Evolutionary conservation across 2,113 vertebrate genomes (phyloP), one percentile per base, ranked within the genome.

Genomic region (Lampris incognitus): DNA sequence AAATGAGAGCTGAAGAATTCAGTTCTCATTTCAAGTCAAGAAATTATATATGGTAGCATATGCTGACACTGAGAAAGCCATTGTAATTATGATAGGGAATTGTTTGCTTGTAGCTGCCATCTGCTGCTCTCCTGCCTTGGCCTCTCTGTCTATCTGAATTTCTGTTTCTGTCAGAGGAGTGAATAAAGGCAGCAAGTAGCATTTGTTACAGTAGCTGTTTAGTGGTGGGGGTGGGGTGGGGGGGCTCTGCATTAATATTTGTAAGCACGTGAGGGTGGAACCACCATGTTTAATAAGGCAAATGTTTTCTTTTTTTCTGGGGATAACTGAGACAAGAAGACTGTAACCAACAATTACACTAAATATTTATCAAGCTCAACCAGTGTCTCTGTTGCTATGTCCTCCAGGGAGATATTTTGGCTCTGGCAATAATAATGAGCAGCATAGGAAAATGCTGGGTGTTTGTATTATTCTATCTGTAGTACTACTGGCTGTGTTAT

Each of bases 311-410:
- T 46, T 51, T 3, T 10, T 61, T 65, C 69, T 51, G 9, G 3
- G 46, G 13, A 69, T 42, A 64, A 37, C 41, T 40, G 69, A 66
- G 72, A 51, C 44, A 68, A 74, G 57, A 66, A 50, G 55, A 13
- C 41, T 48, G 87, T 88, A 86, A 83, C 89, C 72, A 87, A 63
- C 76, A 55, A 89, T 92, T 82, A 83, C 41, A 7, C 78, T 84
- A 83, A 90, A 90, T 88, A 91, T 92, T 92, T 92, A 87, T 75
- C n/a, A 65, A 80, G 69, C 62, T 80, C 78, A 79, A 55, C 85
- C 75, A 73, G 69, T 85, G 84, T 87, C 60, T 59, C 74, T 10
- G 79, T 91, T 89, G 82, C 85, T 82, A 87, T 76, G 84, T 86
- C 81, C 68, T 85, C 69, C 68, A 80, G 72, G 72, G 54, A 86